Conservation (phyloP, 1,140 invertebrate species). For the Helicorthomorpha holstii region DNA sequence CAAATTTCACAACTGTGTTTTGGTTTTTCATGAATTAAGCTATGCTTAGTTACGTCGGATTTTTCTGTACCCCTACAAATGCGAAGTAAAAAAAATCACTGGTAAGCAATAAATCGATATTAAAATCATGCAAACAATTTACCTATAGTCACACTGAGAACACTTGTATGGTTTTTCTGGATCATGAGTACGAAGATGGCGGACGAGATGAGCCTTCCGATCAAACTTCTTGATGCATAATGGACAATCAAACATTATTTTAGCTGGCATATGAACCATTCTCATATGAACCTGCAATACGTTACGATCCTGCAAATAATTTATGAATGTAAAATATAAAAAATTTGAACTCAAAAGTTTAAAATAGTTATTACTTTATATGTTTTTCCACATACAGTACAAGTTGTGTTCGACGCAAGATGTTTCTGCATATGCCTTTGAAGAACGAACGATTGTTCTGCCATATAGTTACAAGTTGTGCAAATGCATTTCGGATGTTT, state of each 20-base stretch:
- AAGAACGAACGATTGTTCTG: constrained; percentile 27
- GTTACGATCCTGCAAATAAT: constrained; percentile 24
- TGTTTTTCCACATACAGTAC: constrained; percentile 25
- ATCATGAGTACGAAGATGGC: constrained; percentile 27
- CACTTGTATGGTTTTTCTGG: constrained; percentile 29
- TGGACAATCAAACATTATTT: constrained; percentile 26
- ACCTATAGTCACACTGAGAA: constrained; percentile 28
- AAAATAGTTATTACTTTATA: constrained; percentile 20
- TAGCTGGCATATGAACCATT: constrained; percentile 29
- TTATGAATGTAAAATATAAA: neutral
- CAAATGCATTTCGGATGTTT: constrained; percentile 27
- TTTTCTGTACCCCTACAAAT: constrained; percentile 24
- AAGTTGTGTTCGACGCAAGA: constrained; percentile 19
- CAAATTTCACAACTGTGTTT: constrained; percentile 27
- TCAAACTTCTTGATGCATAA: constrained; percentile 27
- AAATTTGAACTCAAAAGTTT: neutral
- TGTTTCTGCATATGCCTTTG: constrained; percentile 27
- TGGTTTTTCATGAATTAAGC: constrained; percentile 27
- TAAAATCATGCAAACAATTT: too few species aligned
- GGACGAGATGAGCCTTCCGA: constrained; percentile 27
- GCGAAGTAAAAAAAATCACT: neutral
- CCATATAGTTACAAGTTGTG: constrained; percentile 23
- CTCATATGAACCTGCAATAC: constrained; percentile 30
- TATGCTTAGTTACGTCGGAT: constrained; percentile 28
- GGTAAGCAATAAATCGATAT: neutral